Base-by-base conservation (phyloP, 1,140 invertebrate genomes). In the Acromyrmex charruanus region DNA sequence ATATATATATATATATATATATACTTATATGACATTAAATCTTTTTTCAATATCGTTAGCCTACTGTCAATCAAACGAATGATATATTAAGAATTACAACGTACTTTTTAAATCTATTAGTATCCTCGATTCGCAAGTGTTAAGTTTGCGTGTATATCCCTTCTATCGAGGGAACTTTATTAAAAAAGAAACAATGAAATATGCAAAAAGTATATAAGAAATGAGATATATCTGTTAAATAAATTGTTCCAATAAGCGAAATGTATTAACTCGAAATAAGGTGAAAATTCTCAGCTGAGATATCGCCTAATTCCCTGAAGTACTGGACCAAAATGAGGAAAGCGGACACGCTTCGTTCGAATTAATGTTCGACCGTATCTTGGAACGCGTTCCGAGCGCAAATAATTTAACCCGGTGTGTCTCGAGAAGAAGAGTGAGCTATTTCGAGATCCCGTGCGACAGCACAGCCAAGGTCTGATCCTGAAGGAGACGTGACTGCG, bases 301-400 rank as follows among this genome's bases (percentile, higher is more conserved):
- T 82, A 82, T 82, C 14, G 39, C 55, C 39, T 74, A 72, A 72
- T 82, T 28, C 39, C 25, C 39, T 39, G 49, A 51, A 69, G 55
- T 44, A 82, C 53, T 31, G 68, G 55, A 74, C 12, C 69, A 39
- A 74, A 74, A 49, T 12, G 55, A 21, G 55, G 18, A 18, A 59
- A 82, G 68, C 68, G 80, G 53, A 61, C 55, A 9, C 55, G 80
- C 55, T 61, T 31, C 80, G 69, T 84, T 75, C 69, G 80, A 84
- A 84, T 84, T 84, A 84, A 84, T 61, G 80, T 51, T 25, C 80
- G 69, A 3, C 80, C 80, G 68, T 51, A 69, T 75, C 80, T 84
- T 51, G 80, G 69, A 75, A 63, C 80, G 69, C 80, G 66, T 21
- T 69, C 28, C 49, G 66, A 53, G 80, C 55, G 80, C 80, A 59